Base-by-base conservation (phyloP, 92 coral and sea anemone species). In the Zoanthus gigantus region DNA sequence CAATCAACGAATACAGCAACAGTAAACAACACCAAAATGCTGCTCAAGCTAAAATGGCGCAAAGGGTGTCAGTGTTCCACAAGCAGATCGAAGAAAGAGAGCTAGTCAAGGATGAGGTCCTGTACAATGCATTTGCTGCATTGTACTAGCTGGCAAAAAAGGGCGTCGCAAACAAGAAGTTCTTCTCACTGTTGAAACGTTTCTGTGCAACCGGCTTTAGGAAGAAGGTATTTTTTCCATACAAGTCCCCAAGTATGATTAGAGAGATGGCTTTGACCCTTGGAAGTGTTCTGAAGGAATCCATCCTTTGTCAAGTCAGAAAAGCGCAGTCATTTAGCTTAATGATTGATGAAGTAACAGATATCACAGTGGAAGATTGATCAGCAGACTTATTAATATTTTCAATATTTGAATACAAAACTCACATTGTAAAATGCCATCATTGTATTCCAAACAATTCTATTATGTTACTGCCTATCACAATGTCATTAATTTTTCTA, bases 241-340 rank as follows among this genome's bases (percentile, higher is more conserved):
- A 82, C 83, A 83, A 86, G 76, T 81, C 83, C 76, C 79, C 61
- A 74, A 81, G 91, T 80, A 71, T 74, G 63, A 78, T 88, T 34
- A 88, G 91, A 75, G 88, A 88, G 54, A 80, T 82, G 67, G 82
- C 83, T 74, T 84, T 88, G 86, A 88, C 91, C 72, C 87, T 88
- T 72, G 88, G 91, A 66, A 80, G 76, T 79, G 83, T 83, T 74
- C 82, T 82, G 69, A 78, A 69, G 37, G 76, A 88, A 50, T 80
- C 72, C 54, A 80, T 88, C 87, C 78, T 87, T 68, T 83, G 79
- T 69, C 73, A 79, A 77, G 79, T 81, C 16, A 12, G 82, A 74
- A 42, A 88, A 47, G 23, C 77, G n/a, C 52, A 74, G 72, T 75
- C 82, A 6, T 88, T 23, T 88, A 76, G 91, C 11, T 87, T 88